Base-by-base conservation (phyloP, 2,888 invertebrate genomes). In the Epsilonema sp. region DNA sequence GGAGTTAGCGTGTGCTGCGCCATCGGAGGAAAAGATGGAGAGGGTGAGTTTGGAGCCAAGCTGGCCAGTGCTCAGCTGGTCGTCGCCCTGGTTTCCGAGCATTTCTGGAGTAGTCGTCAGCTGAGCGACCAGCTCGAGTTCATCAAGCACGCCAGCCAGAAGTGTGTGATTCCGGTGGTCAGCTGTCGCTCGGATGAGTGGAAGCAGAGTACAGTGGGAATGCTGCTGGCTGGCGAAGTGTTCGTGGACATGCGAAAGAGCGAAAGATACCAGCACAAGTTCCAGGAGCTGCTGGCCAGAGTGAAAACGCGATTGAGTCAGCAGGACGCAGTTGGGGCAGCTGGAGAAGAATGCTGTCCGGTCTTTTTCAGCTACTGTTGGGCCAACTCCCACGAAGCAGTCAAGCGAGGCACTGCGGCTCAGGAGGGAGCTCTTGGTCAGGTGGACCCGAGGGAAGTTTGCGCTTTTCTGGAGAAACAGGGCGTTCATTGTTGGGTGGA, bases 401-500 rank as follows among this genome's bases (percentile, higher is more conserved):
- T 59, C 5, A 52, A 51, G 21, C 50, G 51, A 26, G 61, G 60
- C 19, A 56, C 60, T 36, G 57, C 54, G 58, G 52, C 56, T 16
- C 56, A 56, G 22, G 51, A 52, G 19, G 59, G 58, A 3, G 58
- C 62, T 4, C 26, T 63, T 19, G 65, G 65, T 1, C 57, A 52
- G 54, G 59, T 59, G 16, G 66, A 66, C 51, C 65, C 66, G 1
- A 51, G 66, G 21, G 55, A 56, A 26, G 52, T 65, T 42, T 63
- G 64, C 46, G 46, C 52, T 3, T 57, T 53, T 42, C 51, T 66
- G 42, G 60, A 62, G 37, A 49, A 53, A 2, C 54, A 60, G 37
- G 63, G 60, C 13, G 55, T 64, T 25, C 50, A 49, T 8, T 63
- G 64, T 49, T 66, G 66, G 65, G 55, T 66, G 39, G 66, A 66